These are phyloP conservation scores for Cossypha polioptera DNA, from an alignment of 2,797 vertebrate genomes.

Conservation along the genomic window DNA sequence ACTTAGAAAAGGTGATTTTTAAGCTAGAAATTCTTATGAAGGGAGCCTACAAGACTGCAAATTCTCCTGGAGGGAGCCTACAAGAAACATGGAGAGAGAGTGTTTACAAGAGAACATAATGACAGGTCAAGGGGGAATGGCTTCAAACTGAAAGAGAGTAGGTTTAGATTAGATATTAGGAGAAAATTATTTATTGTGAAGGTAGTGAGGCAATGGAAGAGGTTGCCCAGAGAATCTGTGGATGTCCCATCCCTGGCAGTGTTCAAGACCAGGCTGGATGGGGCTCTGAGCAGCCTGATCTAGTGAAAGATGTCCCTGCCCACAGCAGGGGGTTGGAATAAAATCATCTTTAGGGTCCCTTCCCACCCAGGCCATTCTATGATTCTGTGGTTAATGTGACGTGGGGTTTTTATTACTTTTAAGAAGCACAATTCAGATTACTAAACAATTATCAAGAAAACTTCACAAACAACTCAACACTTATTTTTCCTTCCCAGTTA, in stretches of 20 bases:
- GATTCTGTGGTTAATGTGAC: background rate
- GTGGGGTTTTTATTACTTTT: background rate
- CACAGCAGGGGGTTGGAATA: fast-evolving
- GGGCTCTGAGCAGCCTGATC: fast-evolving
- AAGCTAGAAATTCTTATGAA: background rate
- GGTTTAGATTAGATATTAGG: background rate
- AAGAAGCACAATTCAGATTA: background rate
- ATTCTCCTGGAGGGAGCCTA: background rate
- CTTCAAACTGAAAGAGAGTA: background rate
- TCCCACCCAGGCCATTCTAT: background rate
- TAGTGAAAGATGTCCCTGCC: fast-evolving
- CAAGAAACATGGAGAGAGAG: background rate
- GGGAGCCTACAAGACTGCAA: background rate
- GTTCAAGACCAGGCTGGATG: background rate
- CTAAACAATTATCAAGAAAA: background rate
- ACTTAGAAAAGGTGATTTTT: background rate
- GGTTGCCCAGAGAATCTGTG: background rate
- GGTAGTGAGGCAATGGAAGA: fast-evolving
- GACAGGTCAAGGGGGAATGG: background rate
- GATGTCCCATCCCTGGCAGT: background rate
- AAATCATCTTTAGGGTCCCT: background rate
- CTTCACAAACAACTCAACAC: background rate
- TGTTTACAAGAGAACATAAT: background rate
- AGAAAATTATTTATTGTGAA: background rate
- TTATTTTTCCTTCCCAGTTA: background rate